These are phyloP conservation scores for Calameuta filiformis DNA, from an alignment of 2,888 invertebrate species.

Conservation along the genomic window DNA sequence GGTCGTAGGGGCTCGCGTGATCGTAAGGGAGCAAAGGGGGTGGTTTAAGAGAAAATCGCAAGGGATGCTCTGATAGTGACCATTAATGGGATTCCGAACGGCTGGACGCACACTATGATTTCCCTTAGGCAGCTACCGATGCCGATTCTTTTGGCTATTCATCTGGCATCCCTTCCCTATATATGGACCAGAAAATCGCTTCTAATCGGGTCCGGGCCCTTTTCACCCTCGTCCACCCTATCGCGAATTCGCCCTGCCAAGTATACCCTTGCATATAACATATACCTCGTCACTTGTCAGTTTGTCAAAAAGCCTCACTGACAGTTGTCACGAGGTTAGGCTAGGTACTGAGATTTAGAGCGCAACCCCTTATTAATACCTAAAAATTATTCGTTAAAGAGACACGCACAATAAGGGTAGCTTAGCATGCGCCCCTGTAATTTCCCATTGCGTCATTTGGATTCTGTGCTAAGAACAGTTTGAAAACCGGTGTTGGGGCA, in stretches of 20 bases:
- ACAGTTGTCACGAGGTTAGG: neutral
- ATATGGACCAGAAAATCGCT: neutral
- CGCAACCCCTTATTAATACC: neutral
- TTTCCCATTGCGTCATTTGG: neutral
- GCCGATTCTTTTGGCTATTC: neutral
- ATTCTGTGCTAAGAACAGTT: neutral
- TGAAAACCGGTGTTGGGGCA: neutral
- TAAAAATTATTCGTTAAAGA: neutral
- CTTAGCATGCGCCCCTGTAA: neutral
- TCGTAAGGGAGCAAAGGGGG: neutral
- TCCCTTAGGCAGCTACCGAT: neutral
- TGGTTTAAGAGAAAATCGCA: neutral
- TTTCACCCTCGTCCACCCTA: neutral
- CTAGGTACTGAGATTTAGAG: neutral
- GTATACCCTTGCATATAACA: neutral
- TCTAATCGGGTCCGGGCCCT: neutral
- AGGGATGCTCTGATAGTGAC: neutral
- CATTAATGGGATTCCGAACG: conserved; percentile 4
- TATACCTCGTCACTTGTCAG: neutral
- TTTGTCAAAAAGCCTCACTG: neutral
- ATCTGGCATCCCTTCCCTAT: neutral
- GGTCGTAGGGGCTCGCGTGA: neutral
- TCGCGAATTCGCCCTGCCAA: neutral
- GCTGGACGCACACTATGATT: neutral
- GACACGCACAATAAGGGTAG: neutral